A percentile compares a stretch with the other conserved stretches of the same genome.
Evolutionary conservation across 2,113 vertebrate genomes (phyloP).

Genomic region (Tretioscincus oriximinensis): DNA sequence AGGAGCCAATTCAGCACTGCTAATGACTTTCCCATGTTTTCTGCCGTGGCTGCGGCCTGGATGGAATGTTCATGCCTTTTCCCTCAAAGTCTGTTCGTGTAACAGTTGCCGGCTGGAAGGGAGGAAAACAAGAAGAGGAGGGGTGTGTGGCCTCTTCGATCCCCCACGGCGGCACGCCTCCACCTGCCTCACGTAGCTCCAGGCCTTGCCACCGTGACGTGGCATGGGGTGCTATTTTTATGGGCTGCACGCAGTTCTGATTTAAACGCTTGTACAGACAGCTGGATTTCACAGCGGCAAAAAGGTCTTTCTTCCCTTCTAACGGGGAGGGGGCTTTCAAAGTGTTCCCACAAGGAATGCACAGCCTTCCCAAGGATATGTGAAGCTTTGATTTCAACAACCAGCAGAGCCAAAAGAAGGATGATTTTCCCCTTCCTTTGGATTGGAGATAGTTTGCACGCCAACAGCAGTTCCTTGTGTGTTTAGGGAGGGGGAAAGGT

Average conservation of each 20-base stretch:
- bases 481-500: no score
- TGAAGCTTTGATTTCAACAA: no score
- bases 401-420: no score
- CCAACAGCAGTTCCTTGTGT: no score
- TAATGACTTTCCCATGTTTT: conserved; percentile 36
- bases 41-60: conserved; percentile 15
- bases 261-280: background rate
- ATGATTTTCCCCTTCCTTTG: no score
- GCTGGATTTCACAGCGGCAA: background rate
- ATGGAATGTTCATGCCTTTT: background rate
- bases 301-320: background rate
- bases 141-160: background rate
- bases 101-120: background rate
- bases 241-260: conserved; percentile 2
- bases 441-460: no score
- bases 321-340: background rate
- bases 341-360: background rate
- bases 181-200: background rate
- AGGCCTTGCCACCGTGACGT: conserved; percentile 5
- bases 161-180: background rate
- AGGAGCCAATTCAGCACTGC: background rate
- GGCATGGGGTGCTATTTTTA: background rate
- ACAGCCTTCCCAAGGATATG: background rate
- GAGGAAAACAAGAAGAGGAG: background rate
- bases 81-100: background rate